phyloP scores from a whole-genome alignment of 2,797 vertebrate species.

The Chelidonichthys spinosus region DNA sequence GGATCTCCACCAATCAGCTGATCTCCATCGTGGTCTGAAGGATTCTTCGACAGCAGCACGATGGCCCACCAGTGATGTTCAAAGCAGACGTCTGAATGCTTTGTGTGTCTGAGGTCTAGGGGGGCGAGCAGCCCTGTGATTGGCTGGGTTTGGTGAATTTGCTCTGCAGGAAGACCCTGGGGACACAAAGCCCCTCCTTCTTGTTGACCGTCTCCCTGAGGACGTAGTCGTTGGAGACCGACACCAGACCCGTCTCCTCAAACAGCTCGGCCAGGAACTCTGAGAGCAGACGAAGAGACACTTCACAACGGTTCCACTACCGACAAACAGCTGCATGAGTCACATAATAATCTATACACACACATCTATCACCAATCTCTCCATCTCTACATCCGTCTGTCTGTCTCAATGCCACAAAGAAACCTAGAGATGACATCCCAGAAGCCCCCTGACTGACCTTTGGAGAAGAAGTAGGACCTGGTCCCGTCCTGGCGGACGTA shows the following conservation, averaged over 20 bases:
- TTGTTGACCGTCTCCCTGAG: slow-evolving; percentile 95
- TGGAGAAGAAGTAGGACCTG: slow-evolving; percentile 94
- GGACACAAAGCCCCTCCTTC: slow-evolving; percentile 93
- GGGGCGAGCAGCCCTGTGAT: slow-evolving; percentile 42
- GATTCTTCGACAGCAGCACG: background rate
- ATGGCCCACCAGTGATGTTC: background rate
- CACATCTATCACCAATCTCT: background rate
- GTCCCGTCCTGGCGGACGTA: slow-evolving; percentile 98
- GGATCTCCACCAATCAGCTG: background rate
- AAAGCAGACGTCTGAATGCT: no score
- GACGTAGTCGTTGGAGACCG: slow-evolving; percentile 90
- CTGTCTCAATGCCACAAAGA: background rate
- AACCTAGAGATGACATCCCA: background rate
- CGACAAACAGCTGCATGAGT: background rate
- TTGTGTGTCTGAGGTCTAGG: no score
- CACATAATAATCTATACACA: background rate
- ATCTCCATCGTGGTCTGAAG: background rate
- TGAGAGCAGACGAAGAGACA: slow-evolving; percentile 61
- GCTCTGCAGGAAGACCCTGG: slow-evolving; percentile 95
- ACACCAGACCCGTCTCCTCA: slow-evolving; percentile 82
- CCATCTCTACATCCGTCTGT: background rate
- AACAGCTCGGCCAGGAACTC: slow-evolving; percentile 90
- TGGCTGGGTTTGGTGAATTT: slow-evolving; percentile 87
- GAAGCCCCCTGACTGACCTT: slow-evolving; percentile 83
- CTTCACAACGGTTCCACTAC: background rate